Evolutionary conservation across 35 echinoderm and acorn worm species (phyloP), one percentile per base, ranked within the genome.

Genomic region (Eucidaris tribuloides): DNA sequence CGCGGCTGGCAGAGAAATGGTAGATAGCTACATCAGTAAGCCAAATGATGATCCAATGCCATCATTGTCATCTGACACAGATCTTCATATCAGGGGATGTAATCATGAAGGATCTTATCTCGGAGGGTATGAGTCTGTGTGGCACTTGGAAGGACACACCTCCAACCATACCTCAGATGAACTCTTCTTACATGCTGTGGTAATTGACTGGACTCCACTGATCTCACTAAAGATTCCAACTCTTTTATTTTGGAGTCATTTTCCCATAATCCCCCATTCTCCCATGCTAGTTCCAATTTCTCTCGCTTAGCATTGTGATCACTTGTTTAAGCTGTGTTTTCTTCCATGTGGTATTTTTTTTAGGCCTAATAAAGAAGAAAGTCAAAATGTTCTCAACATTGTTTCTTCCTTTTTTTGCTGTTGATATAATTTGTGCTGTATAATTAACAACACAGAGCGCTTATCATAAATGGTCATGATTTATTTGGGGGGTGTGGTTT

Each of bases 101-200:
- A 31, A 52, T 49, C 42, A 35, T 52, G 71, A 84, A 71, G 85
- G 74, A 11, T 61, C 17, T 5, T 94, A 89, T 78, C 42, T 19
- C 0, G 45, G 35, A 7, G 81, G 89, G 59, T 94, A 94, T 54
- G 2, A 25, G 0, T 46, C 86, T 40, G 82, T 94, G 7, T 94
- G 76, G 44, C 34, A 48, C 52, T 43, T 94, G 24, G 42, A 85
- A 76, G 33, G 86, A 22, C 86, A 94, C 42, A 30, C 58, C 2
- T 49, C 79, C 33, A 89, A 85, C 1, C 92, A 94, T 34, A 15
- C 86, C 4, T 14, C 22, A 7, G 36, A 89, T 54, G 58, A 89
- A 50, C 27, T 85, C 6, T 65, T 85, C 43, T 33, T 66, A 37
- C 46, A 42, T 31, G 18, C 45, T 41, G 65, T 85, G 89, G 89